Base-by-base conservation (phyloP, 2,113 vertebrate genomes). In the Stigmatopora nigra region DNA sequence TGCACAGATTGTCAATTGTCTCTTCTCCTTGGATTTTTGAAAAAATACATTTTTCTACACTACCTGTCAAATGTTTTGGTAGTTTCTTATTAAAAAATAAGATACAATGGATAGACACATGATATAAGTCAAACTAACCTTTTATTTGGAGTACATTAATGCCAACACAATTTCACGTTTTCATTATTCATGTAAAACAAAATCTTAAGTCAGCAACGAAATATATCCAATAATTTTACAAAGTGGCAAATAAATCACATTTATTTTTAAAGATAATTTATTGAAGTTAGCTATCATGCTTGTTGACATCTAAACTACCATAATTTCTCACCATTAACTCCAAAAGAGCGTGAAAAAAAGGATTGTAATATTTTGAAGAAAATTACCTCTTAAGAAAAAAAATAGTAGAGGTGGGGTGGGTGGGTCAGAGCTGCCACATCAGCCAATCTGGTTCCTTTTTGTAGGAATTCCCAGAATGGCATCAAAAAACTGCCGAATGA, bases 381-480 rank as follows among this genome's bases (percentile, higher is more conserved):
- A 53, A 16, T n/a, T 12, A 59, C 20, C 62, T 56, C 20, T 70
- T 44, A 11, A 55, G 15, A 36, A 19, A 13, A 8, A n/a, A 71
- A 52, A 25, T 17, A 57, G n/a, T 35, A 56, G 63, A 13, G 63
- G n/a, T n/a, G 14, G 35, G 44, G 51, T 31, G 22, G 35, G 22
- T 10, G 20, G 48, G 46, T n/a, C 62, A 2, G 45, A 3, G 90
- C 86, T 91, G 90, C 79, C 15, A 31, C 5, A 64, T 98, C 96
- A 86, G 90, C 89, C 88, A 78, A 75, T 88, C 91, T n/a, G 89
- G 95, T 90, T 92, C 96, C 95, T 90, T 83, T 49, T 5, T 22
- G 52, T 80, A 91, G 92, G 93, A 93, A 90, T 98, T 98, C 94
- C 95, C 92, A 91, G 89, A 83, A 84, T 65, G 82, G 92, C 91